Conservation (phyloP, 2,888 invertebrate genomes). For the Ceramica pisi region DNA sequence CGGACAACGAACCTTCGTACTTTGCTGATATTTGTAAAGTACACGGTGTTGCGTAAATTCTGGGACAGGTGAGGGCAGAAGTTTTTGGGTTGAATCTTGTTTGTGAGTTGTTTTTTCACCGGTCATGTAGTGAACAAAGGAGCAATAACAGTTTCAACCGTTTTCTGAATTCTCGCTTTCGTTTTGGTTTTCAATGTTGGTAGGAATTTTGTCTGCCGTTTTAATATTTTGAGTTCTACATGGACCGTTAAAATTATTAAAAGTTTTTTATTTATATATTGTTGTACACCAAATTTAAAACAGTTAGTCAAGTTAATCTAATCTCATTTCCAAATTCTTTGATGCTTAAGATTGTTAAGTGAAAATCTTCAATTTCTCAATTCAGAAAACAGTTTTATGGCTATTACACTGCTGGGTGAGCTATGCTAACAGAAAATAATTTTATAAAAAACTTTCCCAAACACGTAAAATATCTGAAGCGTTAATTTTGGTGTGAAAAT, state of each 20-base stretch:
- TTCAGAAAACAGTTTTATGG: not conserved
- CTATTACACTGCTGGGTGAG: no score
- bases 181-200: no score
- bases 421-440: no score
- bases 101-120: not conserved
- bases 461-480: not conserved
- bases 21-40: slow-evolving; percentile 41
- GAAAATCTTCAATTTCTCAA: not conserved
- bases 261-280: no score
- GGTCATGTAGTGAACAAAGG: not conserved
- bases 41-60: slow-evolving; percentile 23
- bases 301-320: no score
- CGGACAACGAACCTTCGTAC: slow-evolving; percentile 66
- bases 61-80: slow-evolving; percentile 14
- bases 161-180: no score
- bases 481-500: not conserved
- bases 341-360: not conserved
- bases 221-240: no score
- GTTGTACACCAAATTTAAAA: no score
- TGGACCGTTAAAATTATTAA: no score
- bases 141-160: no score
- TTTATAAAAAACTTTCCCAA: not conserved
- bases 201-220: no score
- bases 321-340: no score
- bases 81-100: not conserved